A percentile compares a stretch with the other conserved stretches of the same genome.
phyloP scores from a whole-genome alignment of 2,888 invertebrate genomes.

The Criorhina ranunculi region DNA sequence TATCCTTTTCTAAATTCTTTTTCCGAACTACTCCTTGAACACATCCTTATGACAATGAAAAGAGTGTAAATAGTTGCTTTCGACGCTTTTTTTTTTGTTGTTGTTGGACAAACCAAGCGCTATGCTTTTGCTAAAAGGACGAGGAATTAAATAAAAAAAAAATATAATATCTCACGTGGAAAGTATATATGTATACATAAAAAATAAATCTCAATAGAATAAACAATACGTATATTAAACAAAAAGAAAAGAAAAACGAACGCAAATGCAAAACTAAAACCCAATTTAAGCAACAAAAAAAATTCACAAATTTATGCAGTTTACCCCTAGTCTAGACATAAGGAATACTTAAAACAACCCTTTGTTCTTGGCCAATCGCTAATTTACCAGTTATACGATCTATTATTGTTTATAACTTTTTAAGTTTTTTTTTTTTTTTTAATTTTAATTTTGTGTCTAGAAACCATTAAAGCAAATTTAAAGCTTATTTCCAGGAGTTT shows the following conservation, averaged over 20 bases:
- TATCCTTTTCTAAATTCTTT: too few relatives aligned
- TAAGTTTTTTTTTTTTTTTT: too few relatives aligned
- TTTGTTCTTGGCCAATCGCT: slow-evolving; percentile 6
- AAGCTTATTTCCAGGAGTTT: neutral
- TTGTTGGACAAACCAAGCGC: slow-evolving; percentile 5
- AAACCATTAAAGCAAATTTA: too few relatives aligned
- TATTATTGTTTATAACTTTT: neutral
- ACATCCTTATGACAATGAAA: neutral
- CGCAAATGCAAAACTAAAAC: slow-evolving; percentile 16
- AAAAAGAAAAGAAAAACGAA: neutral
- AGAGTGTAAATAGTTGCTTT: neutral
- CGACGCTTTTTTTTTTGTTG: neutral
- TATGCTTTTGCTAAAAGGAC: slow-evolving; percentile 10
- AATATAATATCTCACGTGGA: neutral
- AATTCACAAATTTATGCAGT: slow-evolving; percentile 36
- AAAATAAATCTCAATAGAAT: slow-evolving; percentile 17
- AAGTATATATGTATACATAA: neutral
- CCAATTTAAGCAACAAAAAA: slow-evolving; percentile 24
- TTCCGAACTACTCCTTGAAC: too few relatives aligned
- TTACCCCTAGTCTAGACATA: slow-evolving; percentile 47
- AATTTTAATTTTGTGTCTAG: too few relatives aligned
- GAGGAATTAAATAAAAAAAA: slow-evolving; percentile 15
- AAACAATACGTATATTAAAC: slow-evolving; percentile 1
- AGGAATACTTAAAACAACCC: neutral
- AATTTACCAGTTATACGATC: neutral